Percentiles rank a stretch among this genome's conserved stretches.
Evolutionary conservation across 1,140 invertebrate species (phyloP).

Genomic region (Drosophila parabipectinata): DNA sequence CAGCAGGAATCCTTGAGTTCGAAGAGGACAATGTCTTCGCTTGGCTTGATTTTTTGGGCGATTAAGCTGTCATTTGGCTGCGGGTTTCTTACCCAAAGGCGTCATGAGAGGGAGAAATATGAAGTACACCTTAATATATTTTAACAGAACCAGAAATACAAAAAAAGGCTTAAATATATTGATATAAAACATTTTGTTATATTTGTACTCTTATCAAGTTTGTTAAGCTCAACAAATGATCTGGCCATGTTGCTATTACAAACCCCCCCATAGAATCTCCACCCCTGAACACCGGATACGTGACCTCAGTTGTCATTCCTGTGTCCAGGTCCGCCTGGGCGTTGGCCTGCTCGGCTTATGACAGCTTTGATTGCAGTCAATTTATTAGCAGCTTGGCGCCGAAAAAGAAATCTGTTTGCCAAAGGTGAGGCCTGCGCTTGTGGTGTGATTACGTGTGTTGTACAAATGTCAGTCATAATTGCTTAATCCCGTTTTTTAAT

Average conservation of each 20-base stretch:
- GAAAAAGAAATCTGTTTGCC: slow-evolving; percentile 51
- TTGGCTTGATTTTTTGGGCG: slow-evolving; percentile 70
- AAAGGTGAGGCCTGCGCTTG: slow-evolving; percentile 39
- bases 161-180: too few species aligned
- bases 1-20: slow-evolving; percentile 47
- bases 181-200: background rate
- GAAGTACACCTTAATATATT: too few species aligned
- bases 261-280: background rate
- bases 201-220: background rate
- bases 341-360: slow-evolving; percentile 71
- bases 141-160: too few species aligned
- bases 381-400: slow-evolving; percentile 66
- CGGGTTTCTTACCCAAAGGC: slow-evolving; percentile 29
- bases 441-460: slow-evolving; percentile 42
- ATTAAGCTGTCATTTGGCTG: slow-evolving; percentile 78
- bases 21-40: slow-evolving; percentile 65
- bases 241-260: background rate
- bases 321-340: slow-evolving; percentile 32
- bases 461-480: slow-evolving; percentile 75
- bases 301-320: slow-evolving; percentile 65
- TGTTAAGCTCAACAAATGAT: background rate
- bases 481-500: slow-evolving; percentile 77
- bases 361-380: slow-evolving; percentile 80
- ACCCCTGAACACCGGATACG: slow-evolving; percentile 19
- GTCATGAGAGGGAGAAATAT: background rate